Conservation (phyloP, 2,888 invertebrate genomes). For the Xanthorhoe designata region DNA sequence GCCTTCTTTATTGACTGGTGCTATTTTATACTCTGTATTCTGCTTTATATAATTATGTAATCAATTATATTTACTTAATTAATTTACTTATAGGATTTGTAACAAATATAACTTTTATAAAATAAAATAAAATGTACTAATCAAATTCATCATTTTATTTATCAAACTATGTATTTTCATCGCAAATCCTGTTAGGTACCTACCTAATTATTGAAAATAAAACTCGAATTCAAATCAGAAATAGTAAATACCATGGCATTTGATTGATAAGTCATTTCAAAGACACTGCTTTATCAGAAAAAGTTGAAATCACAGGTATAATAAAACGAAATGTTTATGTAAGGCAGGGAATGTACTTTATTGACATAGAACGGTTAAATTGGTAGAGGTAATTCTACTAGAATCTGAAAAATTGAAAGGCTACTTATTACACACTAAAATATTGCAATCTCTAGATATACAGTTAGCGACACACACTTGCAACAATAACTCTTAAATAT, state of each 20-base stretch:
- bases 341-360: conserved; percentile 53
- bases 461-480: conserved; percentile 17
- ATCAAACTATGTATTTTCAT: too few relatives aligned
- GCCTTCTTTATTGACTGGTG: conserved; percentile 17
- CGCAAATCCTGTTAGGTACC: too few relatives aligned
- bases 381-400: conserved; percentile 15
- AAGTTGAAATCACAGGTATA: neutral
- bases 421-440: conserved; percentile 14
- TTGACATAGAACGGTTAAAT: conserved; percentile 34
- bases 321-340: conserved; percentile 23
- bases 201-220: too few relatives aligned
- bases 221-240: too few relatives aligned
- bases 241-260: too few relatives aligned
- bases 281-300: too few relatives aligned
- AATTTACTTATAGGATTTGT: neutral
- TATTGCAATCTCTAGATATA: conserved; percentile 22
- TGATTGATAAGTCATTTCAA: too few relatives aligned
- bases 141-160: neutral
- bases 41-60: neutral
- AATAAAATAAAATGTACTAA: conserved; percentile 29
- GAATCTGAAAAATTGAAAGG: conserved; percentile 3
- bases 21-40: conserved; percentile 7
- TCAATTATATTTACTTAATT: neutral
- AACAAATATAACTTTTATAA: conserved; percentile 9
- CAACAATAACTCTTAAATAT: conserved; percentile 21